Evolutionary conservation across 2,888 invertebrate species (phyloP).

Genomic region (Brenthis ino): DNA sequence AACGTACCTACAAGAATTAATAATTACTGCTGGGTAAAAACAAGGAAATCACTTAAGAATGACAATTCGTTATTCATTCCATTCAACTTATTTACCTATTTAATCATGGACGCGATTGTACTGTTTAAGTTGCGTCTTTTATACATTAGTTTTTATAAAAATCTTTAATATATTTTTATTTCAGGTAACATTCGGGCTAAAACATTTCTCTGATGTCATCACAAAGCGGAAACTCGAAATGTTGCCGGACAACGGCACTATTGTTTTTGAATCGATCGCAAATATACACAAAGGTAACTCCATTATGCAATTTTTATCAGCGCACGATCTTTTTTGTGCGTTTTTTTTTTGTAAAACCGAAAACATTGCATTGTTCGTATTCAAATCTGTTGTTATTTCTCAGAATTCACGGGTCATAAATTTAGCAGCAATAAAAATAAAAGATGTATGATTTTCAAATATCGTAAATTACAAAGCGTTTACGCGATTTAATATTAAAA

Average conservation of each 20-base stretch:
- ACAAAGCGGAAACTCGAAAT: constrained; percentile 95
- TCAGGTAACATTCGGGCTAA: constrained; percentile 83
- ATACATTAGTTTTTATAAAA: background rate
- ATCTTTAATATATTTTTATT: constrained; percentile 28
- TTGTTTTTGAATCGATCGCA: constrained; percentile 95
- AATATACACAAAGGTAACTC: constrained; percentile 88
- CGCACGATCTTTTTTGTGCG: constrained; percentile 27
- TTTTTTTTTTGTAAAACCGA: constrained; percentile 19
- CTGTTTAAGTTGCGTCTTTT: background rate
- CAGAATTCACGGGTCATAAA: background rate
- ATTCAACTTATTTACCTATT: background rate
- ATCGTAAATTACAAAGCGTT: constrained; percentile 13
- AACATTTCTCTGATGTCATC: constrained; percentile 96
- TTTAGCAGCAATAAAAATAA: constrained; percentile 5
- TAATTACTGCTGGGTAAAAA: background rate
- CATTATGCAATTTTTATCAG: constrained; percentile 34
- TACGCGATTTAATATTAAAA: constrained; percentile 33
- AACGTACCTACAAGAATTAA: background rate
- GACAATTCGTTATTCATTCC: background rate
- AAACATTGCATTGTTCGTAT: constrained; percentile 30
- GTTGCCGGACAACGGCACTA: constrained; percentile 95
- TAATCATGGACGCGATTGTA: background rate
- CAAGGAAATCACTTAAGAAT: background rate
- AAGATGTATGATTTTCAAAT: background rate
- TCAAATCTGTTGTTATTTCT: constrained; percentile 3